phyloP scores from a whole-genome alignment of 2,797 vertebrate genomes.

The Serranus cabrilla region DNA sequence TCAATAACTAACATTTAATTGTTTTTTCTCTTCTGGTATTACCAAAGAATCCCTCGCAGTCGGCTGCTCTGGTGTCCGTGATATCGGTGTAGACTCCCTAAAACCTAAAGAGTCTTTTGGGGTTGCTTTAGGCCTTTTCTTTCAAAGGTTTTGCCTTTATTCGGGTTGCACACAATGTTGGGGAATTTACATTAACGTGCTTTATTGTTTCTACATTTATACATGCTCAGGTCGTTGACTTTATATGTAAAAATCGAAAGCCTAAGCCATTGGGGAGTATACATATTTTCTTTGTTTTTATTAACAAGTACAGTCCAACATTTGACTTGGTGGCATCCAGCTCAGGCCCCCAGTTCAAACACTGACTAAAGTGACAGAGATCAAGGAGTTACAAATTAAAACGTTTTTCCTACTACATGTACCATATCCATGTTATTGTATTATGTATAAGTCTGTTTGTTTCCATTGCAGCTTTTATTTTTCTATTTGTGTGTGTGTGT shows the following conservation, averaged over 20 bases:
- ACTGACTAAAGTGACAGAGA: conserved; percentile 2
- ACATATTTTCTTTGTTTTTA: background rate
- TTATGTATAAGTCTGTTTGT: background rate
- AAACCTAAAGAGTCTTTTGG: background rate
- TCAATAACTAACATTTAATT: background rate
- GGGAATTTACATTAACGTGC: background rate
- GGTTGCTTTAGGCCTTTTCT: background rate
- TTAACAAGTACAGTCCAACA: background rate
- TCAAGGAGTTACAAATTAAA: background rate
- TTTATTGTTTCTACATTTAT: conserved; percentile 13
- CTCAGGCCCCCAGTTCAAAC: background rate
- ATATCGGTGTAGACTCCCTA: background rate
- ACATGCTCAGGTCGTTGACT: background rate
- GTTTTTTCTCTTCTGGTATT: background rate
- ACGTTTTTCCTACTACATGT: background rate
- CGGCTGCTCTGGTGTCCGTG: background rate
- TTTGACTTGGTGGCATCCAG: background rate
- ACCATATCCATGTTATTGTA: background rate
- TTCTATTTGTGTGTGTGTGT: background rate
- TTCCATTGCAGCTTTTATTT: background rate
- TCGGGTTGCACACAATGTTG: background rate
- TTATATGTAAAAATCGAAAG: background rate
- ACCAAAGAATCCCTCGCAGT: background rate
- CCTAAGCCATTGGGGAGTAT: background rate
- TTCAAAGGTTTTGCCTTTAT: background rate